These are phyloP conservation scores for Eonycteris spelaea DNA, from an alignment of 2,113 vertebrate species.

Conservation along the genomic window DNA sequence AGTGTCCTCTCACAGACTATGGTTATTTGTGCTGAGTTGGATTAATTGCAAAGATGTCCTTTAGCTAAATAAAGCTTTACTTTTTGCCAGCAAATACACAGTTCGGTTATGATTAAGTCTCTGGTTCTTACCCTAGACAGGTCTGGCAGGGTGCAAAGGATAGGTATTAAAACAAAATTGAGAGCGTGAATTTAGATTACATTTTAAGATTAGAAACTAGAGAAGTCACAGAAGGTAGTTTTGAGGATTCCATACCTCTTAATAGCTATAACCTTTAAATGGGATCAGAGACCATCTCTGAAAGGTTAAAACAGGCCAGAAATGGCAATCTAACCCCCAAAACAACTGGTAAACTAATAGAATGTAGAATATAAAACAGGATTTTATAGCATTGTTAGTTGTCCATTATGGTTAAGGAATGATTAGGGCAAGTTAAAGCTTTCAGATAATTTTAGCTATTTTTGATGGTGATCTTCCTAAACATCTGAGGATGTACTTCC, in stretches of 20 bases:
- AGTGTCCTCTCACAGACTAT: background rate
- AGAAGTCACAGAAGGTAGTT: constrained; percentile 7
- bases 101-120: constrained; percentile 14
- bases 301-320: background rate
- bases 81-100: background rate
- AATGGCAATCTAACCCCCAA: background rate
- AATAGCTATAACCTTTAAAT: constrained; percentile 28
- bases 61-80: constrained; percentile 6
- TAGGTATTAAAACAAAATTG: constrained; percentile 35
- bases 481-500: background rate
- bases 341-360: background rate
- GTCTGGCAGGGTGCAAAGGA: background rate
- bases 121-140: background rate
- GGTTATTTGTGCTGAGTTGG: background rate
- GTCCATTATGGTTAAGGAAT: background rate
- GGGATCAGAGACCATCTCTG: background rate
- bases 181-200: background rate
- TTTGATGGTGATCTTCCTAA: constrained; percentile 24
- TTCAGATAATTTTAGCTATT: background rate
- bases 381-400: background rate
- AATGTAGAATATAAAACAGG: background rate
- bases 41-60: background rate
- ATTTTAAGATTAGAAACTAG: background rate
- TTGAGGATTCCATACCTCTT: background rate
- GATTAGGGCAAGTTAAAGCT: background rate